Evolutionary conservation across 2,797 vertebrate species (phyloP).

Genomic region (Trematomus bernacchii): DNA sequence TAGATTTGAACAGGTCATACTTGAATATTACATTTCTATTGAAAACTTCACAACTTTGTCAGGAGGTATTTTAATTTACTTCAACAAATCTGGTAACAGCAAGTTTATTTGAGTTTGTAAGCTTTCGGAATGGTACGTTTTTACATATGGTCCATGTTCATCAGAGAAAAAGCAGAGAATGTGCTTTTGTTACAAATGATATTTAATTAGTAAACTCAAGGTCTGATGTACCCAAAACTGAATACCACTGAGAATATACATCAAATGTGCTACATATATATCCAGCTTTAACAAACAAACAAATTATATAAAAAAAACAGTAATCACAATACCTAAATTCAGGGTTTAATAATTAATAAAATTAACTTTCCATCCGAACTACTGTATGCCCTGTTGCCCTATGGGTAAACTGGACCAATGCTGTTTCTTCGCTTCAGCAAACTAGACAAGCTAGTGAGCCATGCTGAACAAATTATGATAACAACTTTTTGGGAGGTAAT

Average conservation of each 20-base stretch:
- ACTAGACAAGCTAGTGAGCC: neutral
- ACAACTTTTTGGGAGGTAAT: neutral
- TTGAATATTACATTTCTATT: neutral
- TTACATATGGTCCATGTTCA: neutral
- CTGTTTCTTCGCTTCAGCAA: neutral
- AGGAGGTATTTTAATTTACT: conserved; percentile 1
- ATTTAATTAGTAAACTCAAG: too few species aligned
- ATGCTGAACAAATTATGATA: neutral
- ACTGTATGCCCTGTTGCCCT: neutral
- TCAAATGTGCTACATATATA: neutral
- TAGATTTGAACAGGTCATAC: neutral
- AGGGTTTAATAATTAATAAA: neutral
- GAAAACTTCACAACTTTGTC: neutral
- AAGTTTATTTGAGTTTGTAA: neutral
- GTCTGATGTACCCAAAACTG: too few species aligned
- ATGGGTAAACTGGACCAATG: neutral
- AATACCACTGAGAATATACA: neutral
- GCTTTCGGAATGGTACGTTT: conserved; percentile 5
- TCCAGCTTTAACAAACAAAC: neutral
- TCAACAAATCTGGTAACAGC: conserved; percentile 8
- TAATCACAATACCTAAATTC: neutral
- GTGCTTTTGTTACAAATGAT: conserved; percentile 3
- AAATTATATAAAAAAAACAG: neutral
- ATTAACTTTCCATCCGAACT: neutral
- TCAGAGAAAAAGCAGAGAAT: conserved; percentile 4